Base-by-base conservation (phyloP, 1,140 invertebrate genomes). In the Gonioctena quinquepunctata region DNA sequence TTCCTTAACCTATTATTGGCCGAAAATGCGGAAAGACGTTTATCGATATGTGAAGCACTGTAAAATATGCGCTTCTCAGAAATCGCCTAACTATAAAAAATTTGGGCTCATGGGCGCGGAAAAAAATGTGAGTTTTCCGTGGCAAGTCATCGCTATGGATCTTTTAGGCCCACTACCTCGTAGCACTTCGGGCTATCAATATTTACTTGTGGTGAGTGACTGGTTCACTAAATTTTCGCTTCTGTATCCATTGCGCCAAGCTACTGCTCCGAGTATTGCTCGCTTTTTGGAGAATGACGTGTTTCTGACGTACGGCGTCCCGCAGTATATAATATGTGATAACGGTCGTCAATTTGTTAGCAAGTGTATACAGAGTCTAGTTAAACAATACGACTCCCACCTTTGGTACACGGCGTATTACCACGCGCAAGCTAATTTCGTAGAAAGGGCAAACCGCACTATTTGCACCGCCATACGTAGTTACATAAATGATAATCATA, bases 231-330 rank as follows among this genome's bases (percentile, higher is more conserved):
- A 71, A 56, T 73, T 49, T 67, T 21, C 23, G 16, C n/a, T 73
- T n/a, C 42, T 73, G 7, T 63, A 66, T n/a, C 64, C 71, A 2
- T 66, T 73, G 71, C 19, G 21, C 11, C 61, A 28, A 42, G 69
- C 59, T 25, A 66, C 64, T 21, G 52, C 71, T 13, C n/a, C 8
- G n/a, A 27, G 16, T 16, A 64, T 62, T 28, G 22, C 52, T 50
- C 70, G 68, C n/a, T 73, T 73, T 28, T 13, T 74, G 48, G 69
- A 71, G 67, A 59, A 71, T 25, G 25, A 72, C 2, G 62, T 76
- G 3, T 76, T 76, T 67, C 49, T 76, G 1, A 50, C 48, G 5
- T 72, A 68, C 48, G 75, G 75, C 3, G 56, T 69, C 19, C 72
- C 72, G 1, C 69, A 72, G 21, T 19, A 28, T 48, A 16, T 60